These are phyloP conservation scores for Tuta absoluta DNA, from an alignment of 2,888 invertebrate species.

Conservation along the genomic window DNA sequence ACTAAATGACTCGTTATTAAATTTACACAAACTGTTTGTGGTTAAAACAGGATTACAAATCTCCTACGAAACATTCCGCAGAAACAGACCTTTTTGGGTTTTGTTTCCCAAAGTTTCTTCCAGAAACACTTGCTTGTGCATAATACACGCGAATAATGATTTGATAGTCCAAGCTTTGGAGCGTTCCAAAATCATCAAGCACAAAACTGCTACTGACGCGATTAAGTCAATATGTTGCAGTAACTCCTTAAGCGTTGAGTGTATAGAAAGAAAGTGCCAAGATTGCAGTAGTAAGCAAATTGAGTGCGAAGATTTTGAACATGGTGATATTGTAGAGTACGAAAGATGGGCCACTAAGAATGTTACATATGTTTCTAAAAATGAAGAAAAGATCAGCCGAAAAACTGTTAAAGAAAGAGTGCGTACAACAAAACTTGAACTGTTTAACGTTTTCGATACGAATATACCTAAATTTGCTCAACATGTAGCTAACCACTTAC, in stretches of 20 bases:
- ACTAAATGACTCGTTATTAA: neutral
- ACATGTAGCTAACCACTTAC: constrained; percentile 32
- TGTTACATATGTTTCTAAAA: constrained; percentile 27
- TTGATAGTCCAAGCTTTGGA: constrained; percentile 13
- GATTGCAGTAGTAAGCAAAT: constrained; percentile 3
- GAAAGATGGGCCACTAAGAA: constrained; percentile 33
- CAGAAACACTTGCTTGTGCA: constrained; percentile 5
- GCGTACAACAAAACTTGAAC: constrained; percentile 27
- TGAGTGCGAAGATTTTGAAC: neutral
- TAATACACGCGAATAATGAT: constrained; percentile 2
- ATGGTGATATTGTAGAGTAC: neutral
- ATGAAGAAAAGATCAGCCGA: constrained; percentile 29
- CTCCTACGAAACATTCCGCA: neutral
- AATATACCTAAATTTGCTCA: constrained; percentile 29
- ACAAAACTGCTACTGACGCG: constrained; percentile 7
- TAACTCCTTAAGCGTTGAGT: constrained; percentile 10
- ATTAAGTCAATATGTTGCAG: constrained; percentile 10
- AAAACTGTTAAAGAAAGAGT: constrained; percentile 36
- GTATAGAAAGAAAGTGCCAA: constrained; percentile 11
- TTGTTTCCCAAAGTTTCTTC: neutral
- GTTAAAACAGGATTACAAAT: neutral
- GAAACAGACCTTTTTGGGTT: constrained; percentile 4
- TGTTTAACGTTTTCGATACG: constrained; percentile 27
- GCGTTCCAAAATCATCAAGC: constrained; percentile 6
- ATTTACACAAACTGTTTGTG: neutral